phyloP scores from a whole-genome alignment of 2,888 invertebrate species.

The Anthrax anthrax region DNA sequence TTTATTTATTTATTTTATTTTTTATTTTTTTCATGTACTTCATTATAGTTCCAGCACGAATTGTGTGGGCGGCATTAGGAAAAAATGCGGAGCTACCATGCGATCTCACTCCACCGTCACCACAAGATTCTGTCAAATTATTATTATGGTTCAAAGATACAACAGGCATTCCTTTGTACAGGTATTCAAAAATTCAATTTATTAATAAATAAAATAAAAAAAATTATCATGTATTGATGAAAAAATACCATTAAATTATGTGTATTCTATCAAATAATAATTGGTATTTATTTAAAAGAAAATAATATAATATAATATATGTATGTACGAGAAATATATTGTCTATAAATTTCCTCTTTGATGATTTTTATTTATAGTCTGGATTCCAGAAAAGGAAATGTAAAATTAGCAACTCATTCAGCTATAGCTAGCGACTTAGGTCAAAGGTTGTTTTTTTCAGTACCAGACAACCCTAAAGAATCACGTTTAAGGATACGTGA shows the following conservation, averaged over 20 bases:
- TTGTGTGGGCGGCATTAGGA: slow-evolving; percentile 63
- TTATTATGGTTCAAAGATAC: slow-evolving; percentile 83
- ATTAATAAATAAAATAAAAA: too few species aligned
- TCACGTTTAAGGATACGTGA: slow-evolving; percentile 60
- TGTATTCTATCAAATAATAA: too few species aligned
- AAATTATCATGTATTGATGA: too few species aligned
- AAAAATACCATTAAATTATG: too few species aligned
- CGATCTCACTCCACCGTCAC: slow-evolving; percentile 59
- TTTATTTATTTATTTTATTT: too few species aligned
- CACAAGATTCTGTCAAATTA: slow-evolving; percentile 60
- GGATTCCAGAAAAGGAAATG: slow-evolving; percentile 60
- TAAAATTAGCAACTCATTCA: slow-evolving; percentile 53
- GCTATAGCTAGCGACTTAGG: slow-evolving; percentile 67
- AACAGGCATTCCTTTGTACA: slow-evolving; percentile 72
- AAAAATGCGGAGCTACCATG: slow-evolving; percentile 68
- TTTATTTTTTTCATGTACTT: slow-evolving; percentile 6
- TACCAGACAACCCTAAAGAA: slow-evolving; percentile 54
- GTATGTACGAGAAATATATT: too few species aligned
- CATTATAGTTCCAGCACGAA: slow-evolving; percentile 44
- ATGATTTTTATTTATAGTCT: too few species aligned
- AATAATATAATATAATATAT: too few species aligned
- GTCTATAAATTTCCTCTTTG: too few species aligned
- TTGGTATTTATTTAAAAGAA: too few species aligned
- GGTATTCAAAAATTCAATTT: too few species aligned
- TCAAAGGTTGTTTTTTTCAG: slow-evolving; percentile 56